These are phyloP conservation scores for Aleiodes leptofemur DNA, from an alignment of 2,888 invertebrate species.

Conservation along the genomic window DNA sequence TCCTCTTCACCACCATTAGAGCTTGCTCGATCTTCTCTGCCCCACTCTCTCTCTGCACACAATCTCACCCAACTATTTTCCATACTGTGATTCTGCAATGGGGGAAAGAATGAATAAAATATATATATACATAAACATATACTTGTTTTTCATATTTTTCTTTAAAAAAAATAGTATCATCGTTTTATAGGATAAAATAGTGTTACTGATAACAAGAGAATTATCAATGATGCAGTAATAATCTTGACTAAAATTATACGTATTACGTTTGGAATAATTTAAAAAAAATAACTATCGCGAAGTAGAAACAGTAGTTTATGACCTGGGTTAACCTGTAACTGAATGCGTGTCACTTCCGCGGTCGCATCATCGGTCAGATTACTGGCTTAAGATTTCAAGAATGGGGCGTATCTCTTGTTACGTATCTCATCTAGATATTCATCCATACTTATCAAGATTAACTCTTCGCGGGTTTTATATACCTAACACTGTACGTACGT, in stretches of 20 bases:
- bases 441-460: slow-evolving; percentile 69
- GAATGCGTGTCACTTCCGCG: slow-evolving; percentile 51
- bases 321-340: slow-evolving; percentile 68
- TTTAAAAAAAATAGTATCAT: background rate
- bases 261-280: background rate
- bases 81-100: slow-evolving; percentile 34
- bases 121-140: too few relatives aligned
- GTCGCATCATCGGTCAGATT: slow-evolving; percentile 67
- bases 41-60: slow-evolving; percentile 30
- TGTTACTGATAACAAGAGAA: background rate
- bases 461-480: slow-evolving; percentile 56
- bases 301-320: slow-evolving; percentile 51
- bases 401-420: slow-evolving; percentile 69
- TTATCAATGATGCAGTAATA: slow-evolving; percentile 6
- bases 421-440: slow-evolving; percentile 74
- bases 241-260: background rate
- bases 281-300: background rate
- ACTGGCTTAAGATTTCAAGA: slow-evolving; percentile 69
- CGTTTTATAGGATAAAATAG: background rate
- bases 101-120: too few relatives aligned
- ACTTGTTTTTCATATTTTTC: background rate
- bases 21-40: background rate
- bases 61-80: slow-evolving; percentile 33
- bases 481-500: slow-evolving; percentile 42
- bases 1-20: background rate